Conservation (phyloP, 1,140 invertebrate species). For the Coenobita brevimanus region DNA sequence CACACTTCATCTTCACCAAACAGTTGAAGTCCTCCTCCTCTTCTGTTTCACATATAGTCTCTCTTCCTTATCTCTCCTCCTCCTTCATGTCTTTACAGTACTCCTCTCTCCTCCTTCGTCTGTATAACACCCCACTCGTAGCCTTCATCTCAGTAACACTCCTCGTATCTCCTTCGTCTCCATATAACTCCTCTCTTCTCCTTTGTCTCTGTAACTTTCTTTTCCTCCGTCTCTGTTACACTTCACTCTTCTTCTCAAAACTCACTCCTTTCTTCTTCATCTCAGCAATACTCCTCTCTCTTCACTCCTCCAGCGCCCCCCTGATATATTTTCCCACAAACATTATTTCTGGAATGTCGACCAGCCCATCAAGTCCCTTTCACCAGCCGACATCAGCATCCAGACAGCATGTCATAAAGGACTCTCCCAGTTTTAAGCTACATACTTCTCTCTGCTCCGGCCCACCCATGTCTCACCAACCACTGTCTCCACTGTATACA, state of each 20-base stretch:
- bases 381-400: background rate
- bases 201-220: background rate
- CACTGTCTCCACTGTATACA: background rate
- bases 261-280: background rate
- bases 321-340: background rate
- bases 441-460: slow-evolving; percentile 8
- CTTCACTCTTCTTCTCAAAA: background rate
- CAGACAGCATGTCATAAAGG: background rate
- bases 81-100: no score
- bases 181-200: background rate
- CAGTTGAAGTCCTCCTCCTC: background rate
- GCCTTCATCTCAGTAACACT: no score
- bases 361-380: background rate
- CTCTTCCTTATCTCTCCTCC: background rate
- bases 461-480: slow-evolving; percentile 36
- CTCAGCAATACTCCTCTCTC: background rate
- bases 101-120: no score
- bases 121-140: no score
- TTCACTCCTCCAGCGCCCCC: background rate
- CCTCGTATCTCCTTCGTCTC: background rate
- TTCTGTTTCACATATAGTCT: background rate
- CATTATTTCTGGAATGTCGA: slow-evolving; percentile 1
- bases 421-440: background rate
- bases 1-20: background rate
- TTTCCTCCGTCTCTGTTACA: background rate